Conservation (phyloP, 2,888 invertebrate species). For the Tinea pellionella region DNA sequence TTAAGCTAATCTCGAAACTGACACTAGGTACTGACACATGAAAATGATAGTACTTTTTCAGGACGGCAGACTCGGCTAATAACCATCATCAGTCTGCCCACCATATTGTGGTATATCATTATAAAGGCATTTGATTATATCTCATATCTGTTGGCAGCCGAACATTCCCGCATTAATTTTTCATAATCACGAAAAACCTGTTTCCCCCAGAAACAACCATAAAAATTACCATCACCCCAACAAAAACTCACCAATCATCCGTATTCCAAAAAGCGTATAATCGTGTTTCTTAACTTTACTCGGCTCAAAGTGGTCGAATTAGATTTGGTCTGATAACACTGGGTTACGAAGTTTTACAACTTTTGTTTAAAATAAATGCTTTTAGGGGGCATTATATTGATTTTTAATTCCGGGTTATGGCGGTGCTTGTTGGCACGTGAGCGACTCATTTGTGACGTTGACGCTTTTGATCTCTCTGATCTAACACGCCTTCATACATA, state of each 20-base stretch:
- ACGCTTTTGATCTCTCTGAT: constrained; percentile 18
- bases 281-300: neutral
- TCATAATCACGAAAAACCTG: constrained; percentile 1
- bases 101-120: too few species aligned
- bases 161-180: neutral
- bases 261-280: neutral
- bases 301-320: neutral
- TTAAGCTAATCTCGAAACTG: too few species aligned
- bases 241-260: neutral
- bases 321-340: constrained; percentile 2
- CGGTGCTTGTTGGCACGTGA: constrained; percentile 18
- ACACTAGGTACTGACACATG: too few species aligned
- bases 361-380: constrained; percentile 6
- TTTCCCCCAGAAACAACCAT: constrained; percentile 3
- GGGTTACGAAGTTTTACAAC: neutral
- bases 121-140: neutral
- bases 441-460: constrained; percentile 20
- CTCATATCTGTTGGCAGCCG: neutral
- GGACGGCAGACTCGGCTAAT: too few species aligned
- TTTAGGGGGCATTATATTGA: constrained; percentile 6
- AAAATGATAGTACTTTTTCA: too few species aligned
- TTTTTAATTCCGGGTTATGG: neutral
- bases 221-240: neutral
- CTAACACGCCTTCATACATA: constrained; percentile 11
- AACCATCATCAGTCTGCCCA: too few species aligned